Percentiles rank a stretch among this genome's conserved stretches.
Evolutionary conservation across 2,113 vertebrate genomes (phyloP).

Genomic region (Scalopus aquaticus): DNA sequence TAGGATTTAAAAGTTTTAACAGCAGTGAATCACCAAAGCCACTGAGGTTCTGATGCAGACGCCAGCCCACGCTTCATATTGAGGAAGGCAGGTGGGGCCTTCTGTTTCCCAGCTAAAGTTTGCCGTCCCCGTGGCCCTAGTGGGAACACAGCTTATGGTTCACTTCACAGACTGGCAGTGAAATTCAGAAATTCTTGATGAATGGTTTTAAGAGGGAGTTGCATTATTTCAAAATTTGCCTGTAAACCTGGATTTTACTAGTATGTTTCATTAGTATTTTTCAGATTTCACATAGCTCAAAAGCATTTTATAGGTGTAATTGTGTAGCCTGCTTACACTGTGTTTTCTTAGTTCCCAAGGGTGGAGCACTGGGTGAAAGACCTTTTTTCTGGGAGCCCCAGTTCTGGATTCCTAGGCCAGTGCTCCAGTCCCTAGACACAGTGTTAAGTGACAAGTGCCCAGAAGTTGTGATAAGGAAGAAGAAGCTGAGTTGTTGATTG

Average conservation of each 20-base stretch:
- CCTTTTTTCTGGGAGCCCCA: neutral
- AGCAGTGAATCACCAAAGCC: neutral
- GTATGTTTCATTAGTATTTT: constrained; percentile 12
- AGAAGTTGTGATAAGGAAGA: neutral
- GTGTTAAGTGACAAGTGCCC: neutral
- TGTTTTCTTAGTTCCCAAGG: constrained; percentile 31
- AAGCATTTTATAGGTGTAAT: neutral
- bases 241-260: constrained; percentile 26
- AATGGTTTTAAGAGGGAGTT: constrained; percentile 21
- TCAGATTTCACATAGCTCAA: neutral
- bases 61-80: neutral
- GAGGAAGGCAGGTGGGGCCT: neutral
- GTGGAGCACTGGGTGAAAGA: neutral
- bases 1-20: constrained; percentile 5
- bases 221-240: constrained; percentile 33
- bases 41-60: neutral
- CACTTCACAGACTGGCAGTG: neutral
- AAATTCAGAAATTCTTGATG: constrained; percentile 32
- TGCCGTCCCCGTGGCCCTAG: neutral
- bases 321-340: neutral
- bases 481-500: neutral
- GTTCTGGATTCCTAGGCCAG: neutral
- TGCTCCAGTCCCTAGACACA: neutral
- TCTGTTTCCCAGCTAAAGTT: neutral
- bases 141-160: neutral